A percentile compares a stretch with the other conserved stretches of the same genome.
Conservation (phyloP, 2,888 invertebrate genomes). For the Cataglyphis altisquamis region DNA sequence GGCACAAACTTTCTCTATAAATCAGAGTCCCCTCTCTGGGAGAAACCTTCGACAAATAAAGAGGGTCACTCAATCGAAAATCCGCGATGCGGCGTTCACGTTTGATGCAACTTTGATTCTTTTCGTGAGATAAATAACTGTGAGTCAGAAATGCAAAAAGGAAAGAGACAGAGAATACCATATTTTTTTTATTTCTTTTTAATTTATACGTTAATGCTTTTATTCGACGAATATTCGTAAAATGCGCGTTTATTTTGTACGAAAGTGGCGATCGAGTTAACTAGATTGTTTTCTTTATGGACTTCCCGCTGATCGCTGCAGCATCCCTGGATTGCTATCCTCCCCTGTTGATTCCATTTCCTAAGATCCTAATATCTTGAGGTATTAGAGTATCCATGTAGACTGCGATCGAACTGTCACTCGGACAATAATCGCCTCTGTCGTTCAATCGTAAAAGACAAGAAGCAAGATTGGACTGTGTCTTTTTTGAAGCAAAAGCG, state of each 20-base stretch:
- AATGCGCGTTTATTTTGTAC: background rate
- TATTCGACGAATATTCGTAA: background rate
- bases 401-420: constrained; percentile 69
- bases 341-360: constrained; percentile 47
- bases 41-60: constrained; percentile 62
- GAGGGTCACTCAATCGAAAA: constrained; percentile 69
- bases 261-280: background rate
- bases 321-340: constrained; percentile 1
- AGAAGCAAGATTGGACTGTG: constrained; percentile 43
- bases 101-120: constrained; percentile 20
- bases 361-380: constrained; percentile 61
- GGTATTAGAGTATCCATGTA: constrained; percentile 65
- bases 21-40: constrained; percentile 62
- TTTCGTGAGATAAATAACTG: constrained; percentile 26
- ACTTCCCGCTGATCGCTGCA: background rate
- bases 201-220: background rate
- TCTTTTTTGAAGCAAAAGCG: constrained; percentile 12
- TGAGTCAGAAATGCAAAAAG: background rate
- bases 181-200: background rate
- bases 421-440: constrained; percentile 68
- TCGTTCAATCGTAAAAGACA: constrained; percentile 21
- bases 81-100: constrained; percentile 11
- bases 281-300: constrained; percentile 6
- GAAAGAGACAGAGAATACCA: background rate
- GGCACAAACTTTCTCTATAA: constrained; percentile 73